A percentile compares a stretch with the other conserved stretches of the same genome.
These are phyloP conservation scores for Chaetodon trifascialis DNA, from an alignment of 2,113 vertebrate species.

Conservation along the genomic window DNA sequence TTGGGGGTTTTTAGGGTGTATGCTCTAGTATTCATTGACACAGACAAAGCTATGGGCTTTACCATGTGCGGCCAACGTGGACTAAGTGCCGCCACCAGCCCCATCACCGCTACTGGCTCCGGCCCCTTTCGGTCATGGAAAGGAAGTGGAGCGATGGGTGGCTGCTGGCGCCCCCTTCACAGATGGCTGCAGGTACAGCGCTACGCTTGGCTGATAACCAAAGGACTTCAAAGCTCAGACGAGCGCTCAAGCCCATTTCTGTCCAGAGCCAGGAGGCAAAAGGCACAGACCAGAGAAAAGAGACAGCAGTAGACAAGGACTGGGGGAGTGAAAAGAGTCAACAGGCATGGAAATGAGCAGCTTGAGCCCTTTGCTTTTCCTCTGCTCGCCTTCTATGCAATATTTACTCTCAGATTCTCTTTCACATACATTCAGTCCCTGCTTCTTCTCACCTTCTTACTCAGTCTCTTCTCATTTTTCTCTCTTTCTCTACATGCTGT, in stretches of 20 bases:
- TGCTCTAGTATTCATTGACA: constrained; percentile 26
- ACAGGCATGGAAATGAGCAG: constrained; percentile 74
- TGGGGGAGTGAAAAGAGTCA: constrained; percentile 66
- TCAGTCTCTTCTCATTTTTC: constrained; percentile 2
- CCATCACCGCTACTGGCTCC: constrained; percentile 58
- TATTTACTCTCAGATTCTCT: constrained; percentile 8
- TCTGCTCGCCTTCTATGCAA: background rate
- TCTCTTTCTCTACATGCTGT: constrained; percentile 2
- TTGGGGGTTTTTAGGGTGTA: constrained; percentile 13
- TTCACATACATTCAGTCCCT: background rate
- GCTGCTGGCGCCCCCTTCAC: constrained; percentile 76
- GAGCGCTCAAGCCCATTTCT: constrained; percentile 66
- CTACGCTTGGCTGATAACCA: constrained; percentile 80
- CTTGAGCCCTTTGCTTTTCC: constrained; percentile 26
- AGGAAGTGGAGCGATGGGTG: constrained; percentile 71
- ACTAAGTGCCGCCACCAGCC: constrained; percentile 34
- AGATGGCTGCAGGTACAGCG: constrained; percentile 83
- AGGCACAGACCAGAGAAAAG: constrained; percentile 58
- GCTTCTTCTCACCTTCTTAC: background rate
- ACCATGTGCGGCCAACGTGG: constrained; percentile 21
- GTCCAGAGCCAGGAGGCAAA: constrained; percentile 69
- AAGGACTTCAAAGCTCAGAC: constrained; percentile 80
- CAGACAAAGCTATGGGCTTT: constrained; percentile 20
- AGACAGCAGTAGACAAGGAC: constrained; percentile 49
- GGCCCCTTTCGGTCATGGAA: constrained; percentile 63